phyloP scores from a whole-genome alignment of 2,888 invertebrate genomes.

The Synanthedon myopaeformis region DNA sequence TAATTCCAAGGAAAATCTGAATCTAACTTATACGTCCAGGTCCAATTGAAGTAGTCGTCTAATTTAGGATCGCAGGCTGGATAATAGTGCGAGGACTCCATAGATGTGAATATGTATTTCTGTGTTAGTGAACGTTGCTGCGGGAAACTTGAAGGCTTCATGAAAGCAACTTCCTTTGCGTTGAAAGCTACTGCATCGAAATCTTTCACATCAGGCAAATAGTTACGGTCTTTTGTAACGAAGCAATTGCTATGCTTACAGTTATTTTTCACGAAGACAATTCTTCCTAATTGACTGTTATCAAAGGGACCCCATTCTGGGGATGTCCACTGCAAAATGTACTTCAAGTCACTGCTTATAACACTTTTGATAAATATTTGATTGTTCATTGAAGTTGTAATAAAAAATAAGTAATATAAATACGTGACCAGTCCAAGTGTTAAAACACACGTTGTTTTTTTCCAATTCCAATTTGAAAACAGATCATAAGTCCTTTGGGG shows the following conservation, averaged over 20 bases:
- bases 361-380: neutral
- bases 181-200: conserved; percentile 20
- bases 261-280: conserved; percentile 10
- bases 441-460: neutral
- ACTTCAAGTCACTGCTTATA: neutral
- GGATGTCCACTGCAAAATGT: conserved; percentile 2
- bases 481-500: neutral
- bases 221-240: conserved; percentile 9
- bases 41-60: conserved; percentile 43
- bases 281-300: conserved; percentile 7
- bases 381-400: neutral
- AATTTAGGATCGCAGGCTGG: conserved; percentile 22
- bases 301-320: conserved; percentile 5
- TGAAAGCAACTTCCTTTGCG: conserved; percentile 1
- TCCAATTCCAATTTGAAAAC: neutral
- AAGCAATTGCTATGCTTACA: conserved; percentile 16
- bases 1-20: conserved; percentile 38
- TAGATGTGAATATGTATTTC: conserved; percentile 36
- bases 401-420: neutral
- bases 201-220: conserved; percentile 5
- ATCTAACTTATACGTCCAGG: conserved; percentile 38
- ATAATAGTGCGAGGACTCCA: conserved; percentile 37
- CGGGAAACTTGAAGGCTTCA: conserved; percentile 13
- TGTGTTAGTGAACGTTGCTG: conserved; percentile 22
- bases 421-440: neutral